These are phyloP conservation scores for Scaeva pyrastri DNA, from an alignment of 2,888 invertebrate species.

Conservation along the genomic window DNA sequence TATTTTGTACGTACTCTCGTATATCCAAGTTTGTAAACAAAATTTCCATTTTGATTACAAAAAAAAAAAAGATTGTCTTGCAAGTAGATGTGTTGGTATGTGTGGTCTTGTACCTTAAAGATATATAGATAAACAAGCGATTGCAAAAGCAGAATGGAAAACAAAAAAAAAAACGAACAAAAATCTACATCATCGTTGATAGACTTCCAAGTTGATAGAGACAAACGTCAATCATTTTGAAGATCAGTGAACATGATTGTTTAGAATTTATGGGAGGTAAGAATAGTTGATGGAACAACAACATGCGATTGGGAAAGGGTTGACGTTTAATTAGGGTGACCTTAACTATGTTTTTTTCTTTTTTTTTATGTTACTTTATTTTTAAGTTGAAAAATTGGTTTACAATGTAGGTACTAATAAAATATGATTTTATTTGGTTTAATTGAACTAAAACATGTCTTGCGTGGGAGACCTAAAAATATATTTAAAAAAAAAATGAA, in stretches of 20 bases:
- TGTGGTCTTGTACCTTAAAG: constrained; percentile 7
- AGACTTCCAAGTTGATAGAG: constrained; percentile 62
- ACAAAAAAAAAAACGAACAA: not conserved
- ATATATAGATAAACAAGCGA: constrained; percentile 24
- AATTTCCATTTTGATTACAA: constrained; percentile 48
- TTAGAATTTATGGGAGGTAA: constrained; percentile 61
- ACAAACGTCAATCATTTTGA: constrained; percentile 68
- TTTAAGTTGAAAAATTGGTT: too few relatives aligned
- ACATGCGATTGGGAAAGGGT: constrained; percentile 12
- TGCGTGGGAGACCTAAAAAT: too few relatives aligned
- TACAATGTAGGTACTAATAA: too few relatives aligned
- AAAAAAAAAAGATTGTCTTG: constrained; percentile 20
- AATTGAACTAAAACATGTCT: too few relatives aligned
- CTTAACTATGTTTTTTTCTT: not conserved
- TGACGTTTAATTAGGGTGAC: not conserved
- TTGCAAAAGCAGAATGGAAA: not conserved
- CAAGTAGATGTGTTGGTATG: not conserved
- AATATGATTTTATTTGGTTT: too few relatives aligned
- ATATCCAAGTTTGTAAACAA: constrained; percentile 69
- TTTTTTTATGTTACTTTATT: not conserved
- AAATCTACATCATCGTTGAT: constrained; percentile 14
- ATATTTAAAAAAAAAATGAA: too few relatives aligned
- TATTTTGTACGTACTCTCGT: constrained; percentile 27
- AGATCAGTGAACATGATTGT: constrained; percentile 67
- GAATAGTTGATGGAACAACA: constrained; percentile 15